Evolutionary conservation across 2,113 vertebrate species (phyloP), one percentile per base, ranked within the genome.

Genomic region (Anseranas semipalmata): DNA sequence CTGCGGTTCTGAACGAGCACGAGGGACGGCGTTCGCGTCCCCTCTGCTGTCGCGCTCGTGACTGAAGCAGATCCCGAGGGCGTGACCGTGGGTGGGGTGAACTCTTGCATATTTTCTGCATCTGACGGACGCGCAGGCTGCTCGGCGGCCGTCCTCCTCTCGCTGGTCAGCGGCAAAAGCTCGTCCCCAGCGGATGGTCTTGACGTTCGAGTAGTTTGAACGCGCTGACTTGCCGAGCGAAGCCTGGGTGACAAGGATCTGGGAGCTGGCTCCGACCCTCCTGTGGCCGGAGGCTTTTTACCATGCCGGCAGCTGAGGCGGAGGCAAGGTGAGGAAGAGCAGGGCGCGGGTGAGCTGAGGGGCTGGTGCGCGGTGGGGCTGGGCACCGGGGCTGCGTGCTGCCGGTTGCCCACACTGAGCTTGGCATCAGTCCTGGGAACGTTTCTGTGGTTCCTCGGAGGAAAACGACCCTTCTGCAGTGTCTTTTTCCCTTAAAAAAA

Each of bases 41-140:
- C 53, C 71, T 52, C 24, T 21, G 0, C 1, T 5, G 68, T 76
- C 22, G 15, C 39, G 12, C 82, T 25, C 79, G 10, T 66, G 92
- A 13, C 88, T 71, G 39, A 2, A 43, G 48, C 37, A 8, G 50
- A 15, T 71, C 37, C 2, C 15, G 45, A 52, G 76, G 84, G 93
- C 48, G 77, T 17, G 10, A 25, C 8, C 1, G 89, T 83, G 96
- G 95, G 66, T 94, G 95, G 96, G 85, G 62, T 74, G 94, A 52
- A 12, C 88, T 3, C 9, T 39, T 76, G 19, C 84, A 48, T 32
- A 1, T 12, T 37, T 37, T 52, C 5, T 28, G 50, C 56, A 59
- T 12, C 19, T 89, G 96, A 58, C n/a, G 28, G 83, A 56, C 50
- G 80, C 35, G 16, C 73, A 5, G 35, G 63, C 92, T 53, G 77